These are phyloP conservation scores for Deroptyus accipitrinus DNA, from an alignment of 2,113 vertebrate genomes.

Conservation along the genomic window DNA sequence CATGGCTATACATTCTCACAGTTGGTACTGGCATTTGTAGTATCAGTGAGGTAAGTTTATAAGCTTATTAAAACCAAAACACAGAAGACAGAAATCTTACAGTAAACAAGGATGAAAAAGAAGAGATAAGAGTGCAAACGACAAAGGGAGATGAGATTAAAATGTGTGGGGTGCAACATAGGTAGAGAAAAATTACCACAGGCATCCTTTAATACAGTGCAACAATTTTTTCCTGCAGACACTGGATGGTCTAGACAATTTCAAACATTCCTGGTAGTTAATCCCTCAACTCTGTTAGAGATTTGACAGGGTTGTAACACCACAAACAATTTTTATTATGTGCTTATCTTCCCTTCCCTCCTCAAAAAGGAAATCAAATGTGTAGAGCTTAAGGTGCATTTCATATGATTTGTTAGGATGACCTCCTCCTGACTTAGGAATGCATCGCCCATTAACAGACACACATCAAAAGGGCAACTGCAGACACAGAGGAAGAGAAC, in stretches of 20 bases:
- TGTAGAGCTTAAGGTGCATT: not conserved
- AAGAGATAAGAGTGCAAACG: slow-evolving; percentile 31
- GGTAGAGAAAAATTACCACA: slow-evolving; percentile 29
- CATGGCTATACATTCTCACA: not conserved
- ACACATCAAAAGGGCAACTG: not conserved
- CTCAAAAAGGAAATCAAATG: not conserved
- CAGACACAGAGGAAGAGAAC: not conserved
- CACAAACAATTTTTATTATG: not conserved
- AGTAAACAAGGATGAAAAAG: slow-evolving; percentile 63
- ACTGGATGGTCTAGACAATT: not conserved
- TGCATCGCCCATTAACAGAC: not conserved
- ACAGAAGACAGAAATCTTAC: slow-evolving; percentile 57
- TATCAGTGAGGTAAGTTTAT: slow-evolving; percentile 38
- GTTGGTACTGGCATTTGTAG: slow-evolving; percentile 38
- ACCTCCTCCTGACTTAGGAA: not conserved
- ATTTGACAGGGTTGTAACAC: slow-evolving; percentile 16
- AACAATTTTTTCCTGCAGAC: slow-evolving; percentile 19
- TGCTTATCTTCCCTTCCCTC: not conserved
- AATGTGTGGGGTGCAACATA: not conserved
- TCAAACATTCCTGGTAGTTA: slow-evolving; percentile 58
- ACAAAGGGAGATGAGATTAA: slow-evolving; percentile 55
- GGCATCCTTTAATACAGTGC: slow-evolving; percentile 15
- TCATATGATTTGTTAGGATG: not conserved
- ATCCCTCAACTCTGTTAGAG: not conserved
- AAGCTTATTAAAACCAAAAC: slow-evolving; percentile 64